Evolutionary conservation across 2,113 vertebrate species (phyloP).

Genomic region (Hyperopisus bebe): DNA sequence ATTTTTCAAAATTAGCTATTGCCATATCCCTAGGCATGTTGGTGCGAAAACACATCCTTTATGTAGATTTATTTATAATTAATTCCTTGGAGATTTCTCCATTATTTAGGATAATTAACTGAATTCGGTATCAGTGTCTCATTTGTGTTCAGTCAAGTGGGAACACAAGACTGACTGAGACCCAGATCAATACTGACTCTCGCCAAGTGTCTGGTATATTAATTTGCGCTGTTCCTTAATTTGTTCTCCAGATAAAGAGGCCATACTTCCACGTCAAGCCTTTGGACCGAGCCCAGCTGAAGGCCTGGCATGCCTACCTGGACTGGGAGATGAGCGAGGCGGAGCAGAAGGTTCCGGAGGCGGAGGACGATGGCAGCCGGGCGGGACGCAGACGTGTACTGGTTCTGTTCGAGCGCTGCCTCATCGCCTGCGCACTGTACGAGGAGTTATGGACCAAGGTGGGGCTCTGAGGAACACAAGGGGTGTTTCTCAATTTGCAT

Average conservation of each 20-base stretch:
- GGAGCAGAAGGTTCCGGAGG: constrained; percentile 34
- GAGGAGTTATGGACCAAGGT: constrained; percentile 81
- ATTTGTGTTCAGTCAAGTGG: background rate
- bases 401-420: constrained; percentile 73
- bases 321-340: constrained; percentile 64
- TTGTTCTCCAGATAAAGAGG: constrained; percentile 63
- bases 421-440: constrained; percentile 76
- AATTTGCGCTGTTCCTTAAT: background rate
- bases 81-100: background rate
- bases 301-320: constrained; percentile 74
- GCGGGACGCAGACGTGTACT: constrained; percentile 55
- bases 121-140: background rate
- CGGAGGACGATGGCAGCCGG: constrained; percentile 20
- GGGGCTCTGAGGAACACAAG: constrained; percentile 3
- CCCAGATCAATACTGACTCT: background rate
- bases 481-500: background rate
- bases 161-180: background rate
- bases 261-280: constrained; percentile 77
- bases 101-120: background rate
- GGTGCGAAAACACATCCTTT: background rate
- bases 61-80: background rate
- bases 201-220: background rate
- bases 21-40: background rate
- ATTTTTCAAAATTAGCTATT: background rate
- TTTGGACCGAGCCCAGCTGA: constrained; percentile 66